Percentiles rank a stretch among this genome's conserved stretches.
Evolutionary conservation across 2,888 invertebrate genomes (phyloP).

Genomic region (Crioceris asparagi): DNA sequence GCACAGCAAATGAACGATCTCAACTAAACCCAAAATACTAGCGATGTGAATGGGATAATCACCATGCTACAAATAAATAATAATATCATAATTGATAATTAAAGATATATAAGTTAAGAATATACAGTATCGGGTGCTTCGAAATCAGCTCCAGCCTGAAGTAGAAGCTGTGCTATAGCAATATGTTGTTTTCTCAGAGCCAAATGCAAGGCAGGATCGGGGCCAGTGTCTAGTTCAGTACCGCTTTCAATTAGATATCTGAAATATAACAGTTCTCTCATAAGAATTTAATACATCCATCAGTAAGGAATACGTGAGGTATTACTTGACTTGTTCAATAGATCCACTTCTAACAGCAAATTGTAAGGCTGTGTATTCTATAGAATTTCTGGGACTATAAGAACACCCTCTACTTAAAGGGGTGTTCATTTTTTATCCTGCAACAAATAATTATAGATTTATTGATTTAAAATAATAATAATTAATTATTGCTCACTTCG

Average conservation of each 20-base stretch:
- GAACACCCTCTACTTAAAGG: conserved; percentile 25
- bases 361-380: conserved; percentile 33
- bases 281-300: not conserved
- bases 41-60: conserved; percentile 52
- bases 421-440: conserved; percentile 6
- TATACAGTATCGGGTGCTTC: conserved; percentile 43
- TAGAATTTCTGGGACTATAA: conserved; percentile 29
- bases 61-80: conserved; percentile 38
- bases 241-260: conserved; percentile 35
- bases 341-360: conserved; percentile 31
- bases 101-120: conserved; percentile 4
- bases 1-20: conserved; percentile 48
- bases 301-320: not conserved
- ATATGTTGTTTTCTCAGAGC: conserved; percentile 46
- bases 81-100: conserved; percentile 1
- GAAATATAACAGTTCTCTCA: conserved; percentile 8
- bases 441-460: too few relatives aligned
- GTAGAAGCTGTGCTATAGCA: conserved; percentile 46
- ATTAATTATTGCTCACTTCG: too few relatives aligned
- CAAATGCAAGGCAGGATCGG: conserved; percentile 47
- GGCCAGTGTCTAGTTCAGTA: conserved; percentile 34
- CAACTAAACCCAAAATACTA: conserved; percentile 43
- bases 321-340: conserved; percentile 32
- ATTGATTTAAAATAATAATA: too few relatives aligned
- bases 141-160: conserved; percentile 50